Percentiles rank a stretch among this genome's conserved stretches.
These are phyloP conservation scores for Monopis laevigella DNA, from an alignment of 2,888 invertebrate species.

Conservation along the genomic window DNA sequence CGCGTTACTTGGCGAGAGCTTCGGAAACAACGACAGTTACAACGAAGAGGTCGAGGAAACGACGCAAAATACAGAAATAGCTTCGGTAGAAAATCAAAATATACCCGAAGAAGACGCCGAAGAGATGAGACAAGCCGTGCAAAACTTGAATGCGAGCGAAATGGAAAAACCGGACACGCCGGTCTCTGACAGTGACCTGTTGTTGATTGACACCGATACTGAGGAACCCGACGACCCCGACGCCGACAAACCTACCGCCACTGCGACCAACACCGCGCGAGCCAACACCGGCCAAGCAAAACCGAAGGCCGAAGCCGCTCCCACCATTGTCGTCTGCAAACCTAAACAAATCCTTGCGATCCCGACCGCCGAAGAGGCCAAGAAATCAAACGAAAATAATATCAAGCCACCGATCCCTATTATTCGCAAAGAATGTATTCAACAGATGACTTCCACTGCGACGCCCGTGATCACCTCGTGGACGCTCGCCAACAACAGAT, in stretches of 20 bases:
- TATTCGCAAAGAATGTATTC: constrained; percentile 39
- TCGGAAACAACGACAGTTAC: constrained; percentile 72
- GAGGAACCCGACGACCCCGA: constrained; percentile 76
- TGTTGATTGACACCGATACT: constrained; percentile 87
- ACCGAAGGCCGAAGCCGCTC: constrained; percentile 33
- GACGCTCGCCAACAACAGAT: constrained; percentile 58
- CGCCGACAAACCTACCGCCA: no score
- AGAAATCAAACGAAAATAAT: not conserved
- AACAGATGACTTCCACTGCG: constrained; percentile 47
- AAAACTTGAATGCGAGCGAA: constrained; percentile 77
- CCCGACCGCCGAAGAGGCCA: no score
- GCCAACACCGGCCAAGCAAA: constrained; percentile 32
- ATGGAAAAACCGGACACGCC: constrained; percentile 86
- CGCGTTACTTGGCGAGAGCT: constrained; percentile 86
- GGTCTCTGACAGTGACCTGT: constrained; percentile 82
- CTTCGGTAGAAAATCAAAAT: constrained; percentile 55
- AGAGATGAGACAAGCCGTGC: constrained; percentile 85
- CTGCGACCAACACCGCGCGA: constrained; percentile 37
- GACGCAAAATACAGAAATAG: constrained; percentile 53
- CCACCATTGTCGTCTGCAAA: constrained; percentile 57
- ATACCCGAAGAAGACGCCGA: constrained; percentile 79
- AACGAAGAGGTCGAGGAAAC: constrained; percentile 60
- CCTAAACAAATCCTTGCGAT: constrained; percentile 24
- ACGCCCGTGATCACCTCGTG: constrained; percentile 68
- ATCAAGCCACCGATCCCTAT: constrained; percentile 28